A percentile compares a stretch with the other conserved stretches of the same genome.
phyloP scores from a whole-genome alignment of 2,113 vertebrate species.

The Meriones unguiculatus region DNA sequence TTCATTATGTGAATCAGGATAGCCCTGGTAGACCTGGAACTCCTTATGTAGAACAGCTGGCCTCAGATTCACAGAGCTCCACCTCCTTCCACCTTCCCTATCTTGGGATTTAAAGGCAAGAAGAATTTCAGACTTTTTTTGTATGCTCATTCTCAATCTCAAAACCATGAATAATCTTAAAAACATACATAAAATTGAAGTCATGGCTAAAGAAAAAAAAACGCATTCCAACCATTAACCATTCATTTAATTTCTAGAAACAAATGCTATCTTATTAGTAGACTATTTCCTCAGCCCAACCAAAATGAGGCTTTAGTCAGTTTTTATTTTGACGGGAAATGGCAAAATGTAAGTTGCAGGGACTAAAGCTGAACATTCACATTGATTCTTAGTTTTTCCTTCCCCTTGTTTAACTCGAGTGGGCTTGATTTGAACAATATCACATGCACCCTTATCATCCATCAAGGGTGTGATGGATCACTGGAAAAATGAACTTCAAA shows the following conservation, averaged over 20 bases:
- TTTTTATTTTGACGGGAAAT: neutral
- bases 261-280: neutral
- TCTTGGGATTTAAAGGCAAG: neutral
- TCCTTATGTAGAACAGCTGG: neutral
- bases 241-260: neutral
- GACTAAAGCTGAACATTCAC: neutral
- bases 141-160: neutral
- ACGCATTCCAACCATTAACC: neutral
- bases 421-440: neutral
- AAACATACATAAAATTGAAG: neutral
- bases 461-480: neutral
- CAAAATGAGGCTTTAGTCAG: neutral
- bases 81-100: neutral
- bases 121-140: neutral
- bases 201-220: neutral
- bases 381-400: neutral
- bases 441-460: neutral
- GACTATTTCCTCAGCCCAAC: neutral
- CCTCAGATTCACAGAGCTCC: neutral
- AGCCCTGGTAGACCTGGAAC: neutral
- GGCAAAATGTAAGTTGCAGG: neutral
- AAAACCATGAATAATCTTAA: neutral
- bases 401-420: neutral
- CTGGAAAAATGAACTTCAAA: conserved; percentile 43
- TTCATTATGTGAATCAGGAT: neutral